Base-by-base conservation (phyloP, 2,797 vertebrate genomes). In the Merluccius polli region DNA sequence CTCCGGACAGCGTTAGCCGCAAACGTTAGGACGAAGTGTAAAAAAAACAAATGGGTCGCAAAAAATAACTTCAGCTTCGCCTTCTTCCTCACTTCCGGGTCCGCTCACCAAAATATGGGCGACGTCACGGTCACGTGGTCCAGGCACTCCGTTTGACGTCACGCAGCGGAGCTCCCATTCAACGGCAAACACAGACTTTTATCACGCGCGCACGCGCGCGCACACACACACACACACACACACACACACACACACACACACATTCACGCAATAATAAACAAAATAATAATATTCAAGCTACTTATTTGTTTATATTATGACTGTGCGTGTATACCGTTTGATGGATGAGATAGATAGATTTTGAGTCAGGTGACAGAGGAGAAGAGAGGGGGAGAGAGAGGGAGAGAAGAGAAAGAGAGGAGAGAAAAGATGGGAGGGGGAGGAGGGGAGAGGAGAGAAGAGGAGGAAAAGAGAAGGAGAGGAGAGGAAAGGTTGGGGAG, bases 121-220 rank as follows among this genome's bases (percentile, higher is more conserved):
- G 67, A 89, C 91, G 92, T 90, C 85, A 88, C 0, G 0, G 71
- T 90, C 88, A 92, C 89, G 81, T 91, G 90, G 59, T 73, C 33
- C 63, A 16, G 83, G 85, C 75, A 71, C 85, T 83, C 85, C 85
- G 29, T 63, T 1, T 27, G 8, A 87, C 89, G 89, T 92, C 89
- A 92, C 78, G 13, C 29, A 16, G 29, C 30, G 65, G 65, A 30
- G 24, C 24, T 16, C 65, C 24, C 29, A 27, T 68, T 68, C 27
- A 13, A 67, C 63, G 44, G 18, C 44, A 48, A 4, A 48, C 16
- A 48, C 18, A 21, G 13, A 44, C 41, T 33, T 33, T 3, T n/a
- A n/a, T n/a, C 2, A 44, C 44, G 2, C 44, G 1, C 44, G 7
- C 52, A 24, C 48, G 9, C 48, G 9, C 21, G 2, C 48, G 7